Percentiles rank a stretch among this genome's conserved stretches.
Evolutionary conservation across 1,140 invertebrate species (phyloP).

Genomic region (Hylaeus volcanicus): DNA sequence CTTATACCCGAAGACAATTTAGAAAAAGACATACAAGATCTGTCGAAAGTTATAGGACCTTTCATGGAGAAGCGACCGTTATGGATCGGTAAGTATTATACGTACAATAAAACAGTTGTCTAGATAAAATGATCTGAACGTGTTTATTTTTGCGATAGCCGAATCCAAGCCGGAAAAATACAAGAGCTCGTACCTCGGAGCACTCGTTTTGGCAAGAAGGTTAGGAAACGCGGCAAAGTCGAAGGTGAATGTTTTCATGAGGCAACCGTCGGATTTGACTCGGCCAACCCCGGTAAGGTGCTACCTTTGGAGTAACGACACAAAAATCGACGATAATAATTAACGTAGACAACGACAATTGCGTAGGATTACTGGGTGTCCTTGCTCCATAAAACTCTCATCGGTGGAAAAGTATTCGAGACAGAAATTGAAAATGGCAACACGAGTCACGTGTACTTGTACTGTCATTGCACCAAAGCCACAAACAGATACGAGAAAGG

Average conservation of each 20-base stretch:
- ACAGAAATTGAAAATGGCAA: constrained; percentile 66
- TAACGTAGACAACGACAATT: no score
- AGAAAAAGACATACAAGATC: constrained; percentile 64
- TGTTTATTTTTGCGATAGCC: constrained; percentile 56
- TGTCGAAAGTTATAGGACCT: constrained; percentile 67
- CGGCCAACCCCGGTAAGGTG: constrained; percentile 76
- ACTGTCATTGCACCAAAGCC: constrained; percentile 78
- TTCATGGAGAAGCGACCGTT: constrained; percentile 69
- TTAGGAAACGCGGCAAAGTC: constrained; percentile 77
- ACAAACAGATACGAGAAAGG: constrained; percentile 72
- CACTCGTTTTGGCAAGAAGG: constrained; percentile 75
- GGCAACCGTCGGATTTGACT: constrained; percentile 72
- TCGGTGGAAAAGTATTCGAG: constrained; percentile 78
- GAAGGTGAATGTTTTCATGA: constrained; percentile 79
- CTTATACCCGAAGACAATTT: constrained; percentile 68
- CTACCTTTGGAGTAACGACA: no score
- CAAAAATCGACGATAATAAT: neutral
- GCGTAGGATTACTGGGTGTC: constrained; percentile 80
- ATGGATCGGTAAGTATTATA: constrained; percentile 74
- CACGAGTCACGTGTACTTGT: constrained; percentile 73
- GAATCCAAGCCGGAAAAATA: constrained; percentile 73
- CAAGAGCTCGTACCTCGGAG: constrained; percentile 75
- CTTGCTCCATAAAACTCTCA: constrained; percentile 79
- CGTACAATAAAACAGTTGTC: neutral
- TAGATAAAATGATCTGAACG: neutral